Base-by-base conservation (phyloP, 2,113 vertebrate species). In the Oncorhynchus mykiss region DNA sequence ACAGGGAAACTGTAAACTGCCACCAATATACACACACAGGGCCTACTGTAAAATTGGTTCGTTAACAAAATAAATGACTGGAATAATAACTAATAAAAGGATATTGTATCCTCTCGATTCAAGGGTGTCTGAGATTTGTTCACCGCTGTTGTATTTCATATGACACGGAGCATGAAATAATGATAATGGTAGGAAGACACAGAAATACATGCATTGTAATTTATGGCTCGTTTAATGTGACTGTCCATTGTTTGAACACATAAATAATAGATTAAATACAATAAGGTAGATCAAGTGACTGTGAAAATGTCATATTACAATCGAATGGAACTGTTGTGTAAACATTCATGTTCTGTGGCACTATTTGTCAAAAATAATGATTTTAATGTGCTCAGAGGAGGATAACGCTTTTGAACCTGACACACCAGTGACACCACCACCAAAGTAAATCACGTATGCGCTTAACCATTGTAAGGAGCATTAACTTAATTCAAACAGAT, bases 21-120 rank as follows among this genome's bases (percentile, higher is more conserved):
- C 24, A 67, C 24, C 12, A 13, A 27, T 18, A 27, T 16, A 67
- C 65, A 14, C 12, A 1, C 25, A 14, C 24, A 24, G 12, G 0
- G 9, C 60, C 27, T 51, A 5, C 16, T 13, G 25, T 48, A 67
- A 70, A 67, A 18, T 45, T 29, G 45, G 13, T 18, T 51, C 1
- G 27, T 67, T 39, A 67, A 67, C 27, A 34, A 67, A 68, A 34
- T 5, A 34, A 6, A 39, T 68, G 5, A 31, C 31, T 68, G 16
- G 27, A 8, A 68, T 68, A 68, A 14, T 31, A 66, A 27, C 27
- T 68, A 34, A 34, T 18, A 39, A 7, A 68, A 34, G 66, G 29
- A 68, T 68, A 68, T 68, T 68, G 66, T 31, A 31, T 68, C 31
- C 31, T 67, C 29, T 39, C 8, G 5, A 66, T 66, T 66, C 64